A percentile compares a stretch with the other conserved stretches of the same genome.
These are phyloP conservation scores for Sarcophaga subvicina DNA, from an alignment of 2,888 invertebrate genomes.

Conservation along the genomic window DNA sequence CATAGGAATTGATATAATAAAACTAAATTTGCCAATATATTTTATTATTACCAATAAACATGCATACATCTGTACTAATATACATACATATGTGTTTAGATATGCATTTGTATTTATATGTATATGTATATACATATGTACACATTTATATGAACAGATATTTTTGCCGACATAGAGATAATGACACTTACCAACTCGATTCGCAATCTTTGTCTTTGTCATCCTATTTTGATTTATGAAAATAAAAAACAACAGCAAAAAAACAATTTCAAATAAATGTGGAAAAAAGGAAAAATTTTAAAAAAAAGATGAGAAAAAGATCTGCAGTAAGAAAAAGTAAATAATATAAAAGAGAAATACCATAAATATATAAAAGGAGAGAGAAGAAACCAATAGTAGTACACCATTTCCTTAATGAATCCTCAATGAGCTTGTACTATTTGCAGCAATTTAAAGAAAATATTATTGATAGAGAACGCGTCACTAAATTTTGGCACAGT, in stretches of 20 bases:
- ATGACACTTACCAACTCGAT: not conserved
- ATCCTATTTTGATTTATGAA: not conserved
- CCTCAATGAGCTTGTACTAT: not conserved
- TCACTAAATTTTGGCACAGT: not conserved
- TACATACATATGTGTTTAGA: not conserved
- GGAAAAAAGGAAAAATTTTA: no score
- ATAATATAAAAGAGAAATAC: not conserved
- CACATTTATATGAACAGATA: no score
- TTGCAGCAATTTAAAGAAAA: not conserved
- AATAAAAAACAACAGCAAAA: not conserved
- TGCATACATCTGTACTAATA: not conserved
- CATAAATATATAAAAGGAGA: no score
- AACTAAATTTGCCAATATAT: conserved; percentile 61
- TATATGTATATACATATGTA: no score
- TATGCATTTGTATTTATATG: not conserved
- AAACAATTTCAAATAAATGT: no score
- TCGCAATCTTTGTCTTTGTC: not conserved
- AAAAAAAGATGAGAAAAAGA: not conserved
- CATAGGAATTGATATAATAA: conserved; percentile 54
- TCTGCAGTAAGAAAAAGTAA: not conserved
- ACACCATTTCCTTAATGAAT: not conserved
- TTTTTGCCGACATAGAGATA: not conserved
- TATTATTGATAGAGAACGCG: not conserved
- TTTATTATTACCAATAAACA: not conserved
- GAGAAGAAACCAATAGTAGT: not conserved